Base-by-base conservation (phyloP, 2,888 invertebrate genomes). In the Junonia oenone region DNA sequence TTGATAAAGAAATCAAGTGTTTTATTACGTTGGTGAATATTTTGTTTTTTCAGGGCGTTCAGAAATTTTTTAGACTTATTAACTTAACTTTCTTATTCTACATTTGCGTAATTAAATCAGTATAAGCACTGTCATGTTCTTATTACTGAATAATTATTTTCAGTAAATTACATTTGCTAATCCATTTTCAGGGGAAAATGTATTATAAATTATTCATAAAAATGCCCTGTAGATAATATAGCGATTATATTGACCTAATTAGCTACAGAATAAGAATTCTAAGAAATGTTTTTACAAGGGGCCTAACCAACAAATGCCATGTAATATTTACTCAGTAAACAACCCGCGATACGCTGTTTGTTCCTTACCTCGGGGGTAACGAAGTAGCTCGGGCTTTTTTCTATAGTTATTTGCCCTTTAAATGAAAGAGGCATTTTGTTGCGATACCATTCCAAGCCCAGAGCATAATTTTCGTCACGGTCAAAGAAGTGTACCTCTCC, bases 401-500 rank as follows among this genome's bases (percentile, higher is more conserved):
- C 99, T 68, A 98, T 96, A 54, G 98, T 98, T 66, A 98, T 95
- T 83, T 98, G 98, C 40, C 96, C 96, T 62, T 94, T 93, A 82
- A 95, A 96, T 1, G 98, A 97, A 72, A 95, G 94, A 9, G 98
- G 98, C 98, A 99, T 98, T 79, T 97, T 96, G 75, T 94, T 94
- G 58, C 96, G 91, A 83, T 99, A 99, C 99, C 99, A 99, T 60
- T 98, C 97, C 58, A 98, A 91, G 0, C 99, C 99, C 63, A 94
- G 92, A 51, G 94, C 93, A 81, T 98, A 99, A 81, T 98, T 98
- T 71, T 97, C 97, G 74, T 97, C 96, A 51, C 97, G 93, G 87
- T 99, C 98, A 84, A 99, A 99, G 90, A 98, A 99, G 83, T 99
- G 99, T 31, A 98, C 96, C 87, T 99, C 99, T 17, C 97, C 96